phyloP scores from a whole-genome alignment of 2,113 vertebrate species.

The Gambusia holbrooki region DNA sequence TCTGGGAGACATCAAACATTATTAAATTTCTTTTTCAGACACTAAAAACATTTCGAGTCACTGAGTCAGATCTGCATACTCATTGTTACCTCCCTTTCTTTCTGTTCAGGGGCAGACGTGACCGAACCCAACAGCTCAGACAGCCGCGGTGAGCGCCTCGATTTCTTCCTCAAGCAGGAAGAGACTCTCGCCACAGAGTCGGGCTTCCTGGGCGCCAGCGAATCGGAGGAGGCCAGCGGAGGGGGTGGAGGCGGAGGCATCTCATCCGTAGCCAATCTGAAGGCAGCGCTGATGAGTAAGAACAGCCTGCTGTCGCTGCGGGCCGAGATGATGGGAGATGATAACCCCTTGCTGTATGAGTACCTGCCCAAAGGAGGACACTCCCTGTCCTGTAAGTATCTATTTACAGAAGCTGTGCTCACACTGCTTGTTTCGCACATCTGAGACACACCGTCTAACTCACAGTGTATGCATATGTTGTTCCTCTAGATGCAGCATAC shows the following conservation, averaged over 20 bases:
- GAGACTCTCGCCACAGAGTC: constrained; percentile 84
- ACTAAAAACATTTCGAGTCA: constrained; percentile 4
- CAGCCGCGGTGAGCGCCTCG: constrained; percentile 84
- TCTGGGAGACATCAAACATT: constrained; percentile 5
- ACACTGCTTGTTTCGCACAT: constrained; percentile 40
- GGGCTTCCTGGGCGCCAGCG: constrained; percentile 82
- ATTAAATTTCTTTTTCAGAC: constrained; percentile 4
- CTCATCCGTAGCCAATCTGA: constrained; percentile 91
- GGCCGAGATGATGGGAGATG: constrained; percentile 92
- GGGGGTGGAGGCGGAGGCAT: constrained; percentile 75
- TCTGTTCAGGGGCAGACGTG: constrained; percentile 83
- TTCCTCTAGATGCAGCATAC: constrained; percentile 32
- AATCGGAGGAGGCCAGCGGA: constrained; percentile 86
- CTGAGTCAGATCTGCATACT: constrained; percentile 7
- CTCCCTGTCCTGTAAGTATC: constrained; percentile 93
- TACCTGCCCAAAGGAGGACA: constrained; percentile 95
- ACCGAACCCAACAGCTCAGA: constrained; percentile 89
- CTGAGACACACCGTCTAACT: constrained; percentile 16
- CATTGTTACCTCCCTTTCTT: constrained; percentile 20
- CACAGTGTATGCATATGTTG: constrained; percentile 23
- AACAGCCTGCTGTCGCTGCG: constrained; percentile 96
- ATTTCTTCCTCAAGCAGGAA: constrained; percentile 86
- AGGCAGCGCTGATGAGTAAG: constrained; percentile 96
- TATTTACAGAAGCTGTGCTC: constrained; percentile 49
- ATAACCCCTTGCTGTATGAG: constrained; percentile 94